Percentiles rank a stretch among this genome's conserved stretches.
Evolutionary conservation across 2,113 vertebrate species (phyloP).

Genomic region (Potamarius usumacintae): DNA sequence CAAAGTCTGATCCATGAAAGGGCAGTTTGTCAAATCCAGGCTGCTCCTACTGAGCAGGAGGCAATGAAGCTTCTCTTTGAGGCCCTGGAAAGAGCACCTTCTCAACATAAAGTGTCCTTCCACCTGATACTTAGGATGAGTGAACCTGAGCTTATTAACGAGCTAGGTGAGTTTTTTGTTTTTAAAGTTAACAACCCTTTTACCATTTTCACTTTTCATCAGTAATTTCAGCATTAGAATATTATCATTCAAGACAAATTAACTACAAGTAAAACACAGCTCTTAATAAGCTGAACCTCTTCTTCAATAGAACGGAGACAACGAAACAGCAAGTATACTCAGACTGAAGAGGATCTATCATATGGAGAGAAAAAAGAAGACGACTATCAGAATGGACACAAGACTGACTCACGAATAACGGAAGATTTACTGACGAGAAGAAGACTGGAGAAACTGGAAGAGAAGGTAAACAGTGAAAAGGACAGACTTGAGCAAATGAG

Average conservation of each 20-base stretch:
- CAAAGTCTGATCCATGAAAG: conserved; percentile 55
- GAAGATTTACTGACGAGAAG: conserved; percentile 58
- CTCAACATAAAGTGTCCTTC: conserved; percentile 52
- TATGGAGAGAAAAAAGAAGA: conserved; percentile 47
- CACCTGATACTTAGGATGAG: conserved; percentile 54
- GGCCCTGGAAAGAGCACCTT: conserved; percentile 48
- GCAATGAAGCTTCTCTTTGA: conserved; percentile 58
- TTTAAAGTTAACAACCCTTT: not conserved
- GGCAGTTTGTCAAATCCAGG: conserved; percentile 11
- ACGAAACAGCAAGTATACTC: conserved; percentile 48
- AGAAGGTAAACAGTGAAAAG: conserved; percentile 59
- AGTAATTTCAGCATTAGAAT: not conserved
- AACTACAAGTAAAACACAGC: not conserved
- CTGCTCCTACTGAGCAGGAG: conserved; percentile 47
- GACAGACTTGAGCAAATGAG: conserved; percentile 56
- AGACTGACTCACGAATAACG: conserved; percentile 41
- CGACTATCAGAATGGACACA: conserved; percentile 35
- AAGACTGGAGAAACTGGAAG: conserved; percentile 58
- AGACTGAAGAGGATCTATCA: conserved; percentile 49
- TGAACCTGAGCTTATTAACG: conserved; percentile 53
- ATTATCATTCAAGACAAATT: not conserved
- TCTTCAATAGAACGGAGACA: conserved; percentile 59
- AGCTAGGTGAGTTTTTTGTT: conserved; percentile 53
- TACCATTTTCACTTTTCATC: not conserved
- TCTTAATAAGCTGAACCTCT: conserved; percentile 15